These are phyloP conservation scores for Antheraea pernyi DNA, from an alignment of 1,140 invertebrate genomes.

Conservation along the genomic window DNA sequence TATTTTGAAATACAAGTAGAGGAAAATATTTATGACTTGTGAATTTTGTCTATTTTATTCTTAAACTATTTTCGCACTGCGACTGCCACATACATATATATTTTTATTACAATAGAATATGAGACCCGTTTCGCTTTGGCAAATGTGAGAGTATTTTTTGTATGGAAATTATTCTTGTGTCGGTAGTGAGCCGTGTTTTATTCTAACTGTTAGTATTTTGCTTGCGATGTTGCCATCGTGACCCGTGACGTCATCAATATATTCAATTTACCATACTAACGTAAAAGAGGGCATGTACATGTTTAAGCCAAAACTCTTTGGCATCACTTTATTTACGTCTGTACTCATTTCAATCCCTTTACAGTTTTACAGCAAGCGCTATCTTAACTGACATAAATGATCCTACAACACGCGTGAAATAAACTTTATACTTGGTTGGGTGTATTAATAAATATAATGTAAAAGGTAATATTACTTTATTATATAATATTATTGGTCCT, in stretches of 20 bases:
- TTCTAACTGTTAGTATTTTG: conserved; percentile 1
- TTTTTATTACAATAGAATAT: conserved; percentile 65
- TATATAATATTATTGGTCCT: too few relatives aligned
- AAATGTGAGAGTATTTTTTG: conserved; percentile 57
- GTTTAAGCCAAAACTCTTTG: not conserved
- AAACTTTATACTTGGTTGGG: too few relatives aligned
- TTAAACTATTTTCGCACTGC: not conserved
- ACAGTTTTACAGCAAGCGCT: too few relatives aligned
- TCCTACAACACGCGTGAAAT: too few relatives aligned
- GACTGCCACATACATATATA: conserved; percentile 44
- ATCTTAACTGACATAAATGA: too few relatives aligned
- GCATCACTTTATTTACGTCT: too few relatives aligned
- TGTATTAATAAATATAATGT: too few relatives aligned
- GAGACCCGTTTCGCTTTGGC: conserved; percentile 51
- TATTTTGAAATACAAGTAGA: too few relatives aligned
- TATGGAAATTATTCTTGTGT: conserved; percentile 22
- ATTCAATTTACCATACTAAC: not conserved
- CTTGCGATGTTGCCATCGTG: not conserved
- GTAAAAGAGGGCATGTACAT: not conserved
- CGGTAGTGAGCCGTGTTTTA: conserved; percentile 2
- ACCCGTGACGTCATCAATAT: not conserved
- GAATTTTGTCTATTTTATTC: not conserved
- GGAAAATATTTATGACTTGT: not conserved
- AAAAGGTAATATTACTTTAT: too few relatives aligned
- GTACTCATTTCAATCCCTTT: too few relatives aligned